Percentiles rank a stretch among this genome's conserved stretches.
These are phyloP conservation scores for Aurelia coerulea DNA, from an alignment of 30 jellyfish, hydroid and myxozoan species.

Conservation along the genomic window DNA sequence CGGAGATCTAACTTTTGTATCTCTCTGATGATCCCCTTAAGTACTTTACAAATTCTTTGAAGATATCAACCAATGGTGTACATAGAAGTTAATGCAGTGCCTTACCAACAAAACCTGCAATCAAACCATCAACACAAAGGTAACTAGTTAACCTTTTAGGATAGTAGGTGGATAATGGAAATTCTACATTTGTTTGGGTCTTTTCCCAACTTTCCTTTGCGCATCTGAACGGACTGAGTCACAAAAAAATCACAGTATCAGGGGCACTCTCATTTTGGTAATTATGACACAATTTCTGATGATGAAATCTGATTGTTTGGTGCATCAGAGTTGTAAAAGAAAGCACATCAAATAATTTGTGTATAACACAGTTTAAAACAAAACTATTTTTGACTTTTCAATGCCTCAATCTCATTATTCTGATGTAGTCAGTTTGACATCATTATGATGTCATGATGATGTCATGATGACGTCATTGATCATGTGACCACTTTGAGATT, in stretches of 20 bases:
- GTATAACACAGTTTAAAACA: no score
- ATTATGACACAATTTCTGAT: no score
- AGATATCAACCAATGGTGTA: not conserved
- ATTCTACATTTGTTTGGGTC: no score
- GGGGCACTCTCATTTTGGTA: no score
- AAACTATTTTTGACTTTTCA: no score
- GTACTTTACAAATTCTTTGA: not conserved
- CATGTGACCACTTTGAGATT: conserved; percentile 6
- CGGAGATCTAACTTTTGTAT: conserved; percentile 1
- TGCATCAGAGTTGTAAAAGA: no score
- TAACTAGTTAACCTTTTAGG: not conserved
- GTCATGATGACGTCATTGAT: conserved; percentile 16
- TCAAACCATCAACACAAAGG: conserved; percentile 8
- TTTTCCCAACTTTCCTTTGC: no score
- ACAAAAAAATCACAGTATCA: no score
- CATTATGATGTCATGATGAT: not conserved
- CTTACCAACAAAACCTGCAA: conserved; percentile 12
- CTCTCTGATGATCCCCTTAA: not conserved
- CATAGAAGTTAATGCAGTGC: not conserved
- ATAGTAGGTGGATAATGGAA: no score
- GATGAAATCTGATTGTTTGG: no score
- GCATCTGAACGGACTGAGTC: no score
- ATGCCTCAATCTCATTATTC: not conserved
- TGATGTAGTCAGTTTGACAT: not conserved
- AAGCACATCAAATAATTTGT: not conserved